Conservation (phyloP, 2,113 vertebrate species). For the Nymphicus hollandicus region DNA sequence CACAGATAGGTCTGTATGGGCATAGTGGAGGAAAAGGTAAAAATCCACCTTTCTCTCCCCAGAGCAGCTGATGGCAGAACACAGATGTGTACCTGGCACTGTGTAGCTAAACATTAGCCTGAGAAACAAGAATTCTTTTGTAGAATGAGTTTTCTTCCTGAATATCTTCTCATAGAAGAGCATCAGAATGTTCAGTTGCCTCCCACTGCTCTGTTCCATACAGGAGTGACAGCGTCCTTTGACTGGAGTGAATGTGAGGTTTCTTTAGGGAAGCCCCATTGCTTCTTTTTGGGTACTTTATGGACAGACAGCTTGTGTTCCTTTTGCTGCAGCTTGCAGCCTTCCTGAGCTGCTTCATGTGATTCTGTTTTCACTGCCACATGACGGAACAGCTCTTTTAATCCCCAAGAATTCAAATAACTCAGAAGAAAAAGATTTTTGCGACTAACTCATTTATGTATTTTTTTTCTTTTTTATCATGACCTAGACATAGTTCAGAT, state of each 20-base stretch:
- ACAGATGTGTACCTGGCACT: fast-evolving
- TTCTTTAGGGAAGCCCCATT: not conserved
- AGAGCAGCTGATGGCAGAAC: not conserved
- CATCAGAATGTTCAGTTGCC: not conserved
- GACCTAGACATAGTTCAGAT: not conserved
- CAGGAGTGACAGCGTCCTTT: not conserved
- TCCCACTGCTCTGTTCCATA: fast-evolving
- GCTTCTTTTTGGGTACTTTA: not conserved
- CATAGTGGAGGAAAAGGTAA: not conserved
- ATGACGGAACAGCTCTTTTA: not conserved
- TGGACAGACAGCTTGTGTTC: not conserved
- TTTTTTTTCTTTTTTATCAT: not conserved
- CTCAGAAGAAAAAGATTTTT: not conserved
- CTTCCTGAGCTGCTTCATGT: not conserved
- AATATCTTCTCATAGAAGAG: not conserved
- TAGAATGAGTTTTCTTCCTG: not conserved
- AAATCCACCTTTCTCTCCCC: not conserved
- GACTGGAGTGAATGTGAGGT: no score
- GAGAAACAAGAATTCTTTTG: not conserved
- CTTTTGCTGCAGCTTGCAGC: not conserved
- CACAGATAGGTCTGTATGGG: not conserved
- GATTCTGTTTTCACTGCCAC: not conserved
- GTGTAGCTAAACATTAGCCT: fast-evolving
- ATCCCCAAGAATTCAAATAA: not conserved
- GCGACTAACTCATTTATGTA: not conserved